phyloP scores from a whole-genome alignment of 2,797 vertebrate species.

The Ptychobarbus kaznakovi region DNA sequence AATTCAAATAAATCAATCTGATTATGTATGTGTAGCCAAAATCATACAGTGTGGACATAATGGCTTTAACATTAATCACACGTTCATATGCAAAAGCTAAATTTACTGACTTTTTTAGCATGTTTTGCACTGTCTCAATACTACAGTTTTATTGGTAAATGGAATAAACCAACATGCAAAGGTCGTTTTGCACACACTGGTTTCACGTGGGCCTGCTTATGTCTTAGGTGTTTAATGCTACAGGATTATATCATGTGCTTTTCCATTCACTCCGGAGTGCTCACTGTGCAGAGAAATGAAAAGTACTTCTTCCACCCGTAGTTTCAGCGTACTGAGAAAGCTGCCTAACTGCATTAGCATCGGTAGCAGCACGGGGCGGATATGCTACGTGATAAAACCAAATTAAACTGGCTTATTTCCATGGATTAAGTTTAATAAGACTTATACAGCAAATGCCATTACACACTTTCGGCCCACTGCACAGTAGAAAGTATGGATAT shows the following conservation, averaged over 20 bases:
- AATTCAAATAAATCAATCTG: neutral
- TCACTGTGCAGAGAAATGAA: constrained; percentile 28
- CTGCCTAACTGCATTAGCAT: constrained; percentile 50
- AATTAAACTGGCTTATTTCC: constrained; percentile 51
- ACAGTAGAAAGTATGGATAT: constrained; percentile 30
- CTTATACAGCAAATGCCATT: constrained; percentile 33
- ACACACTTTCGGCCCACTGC: constrained; percentile 9
- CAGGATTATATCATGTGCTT: constrained; percentile 24
- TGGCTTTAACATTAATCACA: neutral
- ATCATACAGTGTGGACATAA: neutral
- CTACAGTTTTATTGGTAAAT: neutral
- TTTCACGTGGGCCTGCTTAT: neutral
- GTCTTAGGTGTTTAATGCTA: constrained; percentile 14
- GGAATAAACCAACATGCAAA: neutral
- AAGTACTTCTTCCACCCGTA: constrained; percentile 1
- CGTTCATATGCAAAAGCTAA: neutral
- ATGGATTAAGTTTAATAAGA: constrained; percentile 44
- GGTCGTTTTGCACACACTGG: neutral
- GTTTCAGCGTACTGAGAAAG: constrained; percentile 9
- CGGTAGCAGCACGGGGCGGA: constrained; percentile 34
- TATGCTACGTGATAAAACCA: constrained; percentile 41
- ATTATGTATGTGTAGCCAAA: neutral
- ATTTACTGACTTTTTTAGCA: neutral
- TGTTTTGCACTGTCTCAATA: neutral
- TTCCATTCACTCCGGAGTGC: constrained; percentile 13